Conservation (phyloP, 1,140 invertebrate species). For the Micrasema longulum region DNA sequence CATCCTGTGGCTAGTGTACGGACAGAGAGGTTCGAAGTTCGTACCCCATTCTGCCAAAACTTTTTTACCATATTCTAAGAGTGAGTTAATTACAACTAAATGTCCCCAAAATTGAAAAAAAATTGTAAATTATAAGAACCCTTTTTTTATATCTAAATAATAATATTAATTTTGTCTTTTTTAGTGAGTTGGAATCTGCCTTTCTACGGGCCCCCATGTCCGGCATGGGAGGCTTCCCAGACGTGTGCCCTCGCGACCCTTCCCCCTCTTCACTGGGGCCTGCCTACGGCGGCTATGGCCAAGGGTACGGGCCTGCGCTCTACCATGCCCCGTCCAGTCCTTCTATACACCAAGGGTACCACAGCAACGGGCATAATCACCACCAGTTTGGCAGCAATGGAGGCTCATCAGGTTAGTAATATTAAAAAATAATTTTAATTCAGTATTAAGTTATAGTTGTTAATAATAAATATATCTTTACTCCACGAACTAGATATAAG, state of each 20-base stretch:
- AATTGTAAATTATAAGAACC: too few species aligned
- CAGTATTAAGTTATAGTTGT: too few species aligned
- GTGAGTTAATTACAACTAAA: too few species aligned
- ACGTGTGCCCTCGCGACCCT: constrained; percentile 47
- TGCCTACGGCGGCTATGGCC: constrained; percentile 1
- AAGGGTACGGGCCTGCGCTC: constrained; percentile 1
- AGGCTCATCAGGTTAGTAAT: constrained; percentile 44
- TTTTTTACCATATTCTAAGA: too few species aligned
- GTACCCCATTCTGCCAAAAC: too few species aligned
- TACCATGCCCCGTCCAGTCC: constrained; percentile 46
- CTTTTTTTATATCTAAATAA: too few species aligned
- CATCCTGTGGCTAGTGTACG: too few species aligned
- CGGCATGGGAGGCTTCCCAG: constrained; percentile 47
- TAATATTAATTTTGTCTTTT: too few species aligned
- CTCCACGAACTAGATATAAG: too few species aligned
- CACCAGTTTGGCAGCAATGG: constrained; percentile 45
- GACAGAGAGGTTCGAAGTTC: too few species aligned
- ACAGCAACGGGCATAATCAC: constrained; percentile 48
- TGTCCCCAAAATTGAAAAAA: too few species aligned
- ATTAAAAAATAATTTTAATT: not conserved
- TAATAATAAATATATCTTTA: too few species aligned
- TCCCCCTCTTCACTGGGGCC: constrained; percentile 30
- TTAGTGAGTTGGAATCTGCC: constrained; percentile 51
- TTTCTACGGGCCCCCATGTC: constrained; percentile 51
- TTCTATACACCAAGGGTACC: constrained; percentile 52